Base-by-base conservation (phyloP, 37 sponge, comb jelly and placozoan species). In the Cliona cf. orientalis region DNA sequence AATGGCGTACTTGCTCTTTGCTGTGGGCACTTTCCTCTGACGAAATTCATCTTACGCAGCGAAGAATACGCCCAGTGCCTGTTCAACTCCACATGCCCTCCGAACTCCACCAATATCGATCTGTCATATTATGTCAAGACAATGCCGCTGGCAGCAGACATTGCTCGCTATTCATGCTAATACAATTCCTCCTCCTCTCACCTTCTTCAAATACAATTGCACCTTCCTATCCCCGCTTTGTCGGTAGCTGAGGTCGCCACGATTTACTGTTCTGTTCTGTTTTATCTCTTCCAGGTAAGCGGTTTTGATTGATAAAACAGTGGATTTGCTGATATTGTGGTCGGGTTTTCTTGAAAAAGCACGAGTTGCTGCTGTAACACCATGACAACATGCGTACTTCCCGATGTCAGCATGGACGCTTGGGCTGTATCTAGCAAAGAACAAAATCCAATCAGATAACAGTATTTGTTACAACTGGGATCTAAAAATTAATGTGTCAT, bases 81-180 rank as follows among this genome's bases (percentile, higher is more conserved):
- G 44, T 46, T 76, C 22, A 89, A 31, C 1, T 53, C 59, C 21
- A 89, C 14, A 38, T 71, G 58, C 23, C 84, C 90, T 42, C 84
- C 84, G 78, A 74, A 65, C 63, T 75, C 60, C 3, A 7, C 12
- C 5, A 87, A 58, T 21, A 66, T 25, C 35, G 66, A 23, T 1
- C 5, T 32, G 22, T 81, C 37, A 19, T n/a, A n/a, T n/a, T 69
- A 29, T 7, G 59, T 26, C 35, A 60, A 28, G 3, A 87, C 42
- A 45, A 87, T 81, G 42, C 89, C 82, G 2, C 70, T 65, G 1
- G 82, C 89, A 42, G 82, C 81, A 45, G 76, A 76, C 69, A 87
- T 59, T 9, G 58, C n/a, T n/a, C n/a, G n/a, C 67, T 34, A 26
- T 66, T 32, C 29, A 7, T 26, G 53, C 67, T 21, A 26, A n/a